Evolutionary conservation across 2,888 invertebrate species (phyloP), one percentile per base, ranked within the genome.

Genomic region (Diplolepis rosae): DNA sequence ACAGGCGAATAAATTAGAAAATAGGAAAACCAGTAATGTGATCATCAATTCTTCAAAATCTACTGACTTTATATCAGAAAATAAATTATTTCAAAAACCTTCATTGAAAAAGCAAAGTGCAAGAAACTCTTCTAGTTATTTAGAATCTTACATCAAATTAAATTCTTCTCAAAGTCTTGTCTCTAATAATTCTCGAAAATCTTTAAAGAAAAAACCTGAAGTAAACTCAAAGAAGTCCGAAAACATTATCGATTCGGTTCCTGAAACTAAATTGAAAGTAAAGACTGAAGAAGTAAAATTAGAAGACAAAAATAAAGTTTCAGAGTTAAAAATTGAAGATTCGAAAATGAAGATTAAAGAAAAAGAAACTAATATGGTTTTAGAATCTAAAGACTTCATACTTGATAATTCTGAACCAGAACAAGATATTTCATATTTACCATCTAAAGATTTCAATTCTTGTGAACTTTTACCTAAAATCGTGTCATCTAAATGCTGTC

Each of bases 401-500:
- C 3, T 35, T 32, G 7, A 4, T 7, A 28, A 32, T 45, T 18
- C 18, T 15, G 27, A 24, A n/a, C 3, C n/a, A 27, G 30, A 52
- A n/a, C n/a, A n/a, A 30, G n/a, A 61, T 3, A 2, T 18, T 18
- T 6, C 18, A 2, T 9, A 4, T 39, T 39, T 27, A 4, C 50
- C n/a, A 61, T 9, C 24, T 3, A 13, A 22, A 45, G 9, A 2
- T 9, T 15, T 9, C 2, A 22, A 7, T 7, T 45, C 22, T 7
- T 61, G 24, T 39, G 39, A 39, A 61, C 39, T 24, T 24, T 13
- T 24, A n/a, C 0, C 5, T 1, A 61, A 35, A 24, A n/a, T 24
- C 7, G 22, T 24, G 11, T 61, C 61, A 5, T 61, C 61, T 6
- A 61, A 61, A 61, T 61, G 13, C 24, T 61, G 61, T 24, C 61